A percentile compares a stretch with the other conserved stretches of the same genome.
These are phyloP conservation scores for Sphaeridia pumilis DNA, from an alignment of 2,888 invertebrate genomes.

Conservation along the genomic window DNA sequence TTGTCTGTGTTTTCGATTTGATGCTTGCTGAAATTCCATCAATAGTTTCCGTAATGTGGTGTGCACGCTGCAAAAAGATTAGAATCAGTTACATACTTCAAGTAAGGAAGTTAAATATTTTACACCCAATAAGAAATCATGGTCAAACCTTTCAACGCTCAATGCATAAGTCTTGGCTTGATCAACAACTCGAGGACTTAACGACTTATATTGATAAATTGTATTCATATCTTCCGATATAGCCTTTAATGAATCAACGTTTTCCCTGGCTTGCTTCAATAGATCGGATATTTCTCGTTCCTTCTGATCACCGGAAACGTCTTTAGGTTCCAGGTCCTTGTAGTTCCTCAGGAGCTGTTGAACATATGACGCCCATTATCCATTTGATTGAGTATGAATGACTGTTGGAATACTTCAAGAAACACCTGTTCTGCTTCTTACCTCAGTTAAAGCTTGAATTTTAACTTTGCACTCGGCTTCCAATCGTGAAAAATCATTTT, in stretches of 20 bases:
- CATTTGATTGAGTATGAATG: neutral
- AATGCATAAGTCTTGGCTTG: slow-evolving; percentile 21
- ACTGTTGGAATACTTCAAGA: neutral
- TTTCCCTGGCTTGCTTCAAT: slow-evolving; percentile 46
- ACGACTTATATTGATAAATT: slow-evolving; percentile 11
- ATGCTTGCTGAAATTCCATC: slow-evolving; percentile 57
- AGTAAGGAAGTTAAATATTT: slow-evolving; percentile 11
- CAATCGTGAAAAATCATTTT: slow-evolving; percentile 18
- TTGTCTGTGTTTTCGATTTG: slow-evolving; percentile 14
- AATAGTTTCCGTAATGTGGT: slow-evolving; percentile 70
- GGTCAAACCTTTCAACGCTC: slow-evolving; percentile 17
- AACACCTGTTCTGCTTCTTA: neutral
- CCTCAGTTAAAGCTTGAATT: slow-evolving; percentile 15
- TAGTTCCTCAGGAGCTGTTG: slow-evolving; percentile 7
- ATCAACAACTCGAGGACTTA: slow-evolving; percentile 21
- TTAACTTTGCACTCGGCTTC: slow-evolving; percentile 17
- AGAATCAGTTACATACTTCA: too few species aligned
- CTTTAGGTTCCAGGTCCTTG: slow-evolving; percentile 4
- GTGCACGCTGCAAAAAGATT: slow-evolving; percentile 47
- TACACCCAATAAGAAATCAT: slow-evolving; percentile 3
- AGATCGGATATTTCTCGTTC: slow-evolving; percentile 42
- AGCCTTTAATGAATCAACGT: slow-evolving; percentile 10
- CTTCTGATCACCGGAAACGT: slow-evolving; percentile 43
- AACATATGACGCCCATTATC: neutral
- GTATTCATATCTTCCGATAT: slow-evolving; percentile 21